Conservation (phyloP, 2,888 invertebrate genomes). For the Apamea epomidion region DNA sequence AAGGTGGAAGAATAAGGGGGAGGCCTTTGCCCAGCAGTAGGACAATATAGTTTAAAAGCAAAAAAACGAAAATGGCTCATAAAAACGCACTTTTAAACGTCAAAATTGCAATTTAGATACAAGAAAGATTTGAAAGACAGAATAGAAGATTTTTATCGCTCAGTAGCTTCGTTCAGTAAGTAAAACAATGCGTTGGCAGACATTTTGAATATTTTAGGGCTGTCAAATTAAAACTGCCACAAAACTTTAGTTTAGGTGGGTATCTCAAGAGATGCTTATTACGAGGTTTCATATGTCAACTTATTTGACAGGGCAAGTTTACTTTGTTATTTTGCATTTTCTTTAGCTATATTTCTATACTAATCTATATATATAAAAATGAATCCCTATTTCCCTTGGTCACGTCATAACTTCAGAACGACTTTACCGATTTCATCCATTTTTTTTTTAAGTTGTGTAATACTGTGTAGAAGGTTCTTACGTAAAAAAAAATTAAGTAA, state of each 20-base stretch:
- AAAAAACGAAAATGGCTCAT: too few relatives aligned
- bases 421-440: too few relatives aligned
- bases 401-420: too few relatives aligned
- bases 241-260: constrained; percentile 2
- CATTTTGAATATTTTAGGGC: constrained; percentile 23
- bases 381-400: too few relatives aligned
- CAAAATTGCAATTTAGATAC: neutral
- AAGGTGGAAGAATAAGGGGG: too few relatives aligned
- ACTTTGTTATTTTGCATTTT: neutral
- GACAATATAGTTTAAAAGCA: too few relatives aligned
- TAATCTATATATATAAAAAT: too few relatives aligned
- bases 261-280: constrained; percentile 35
- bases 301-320: constrained; percentile 6
- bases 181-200: neutral
- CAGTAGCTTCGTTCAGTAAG: neutral
- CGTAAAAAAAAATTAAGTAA: too few relatives aligned
- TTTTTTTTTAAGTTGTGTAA: too few relatives aligned
- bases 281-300: constrained; percentile 19
- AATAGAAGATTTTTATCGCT: neutral
- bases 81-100: neutral
- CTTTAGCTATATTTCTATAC: too few relatives aligned
- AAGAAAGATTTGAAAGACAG: neutral
- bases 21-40: too few relatives aligned
- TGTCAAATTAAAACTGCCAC: constrained; percentile 15
- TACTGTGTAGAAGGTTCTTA: too few relatives aligned